phyloP scores from a whole-genome alignment of 2,797 vertebrate species.

The Limosa lapponica region DNA sequence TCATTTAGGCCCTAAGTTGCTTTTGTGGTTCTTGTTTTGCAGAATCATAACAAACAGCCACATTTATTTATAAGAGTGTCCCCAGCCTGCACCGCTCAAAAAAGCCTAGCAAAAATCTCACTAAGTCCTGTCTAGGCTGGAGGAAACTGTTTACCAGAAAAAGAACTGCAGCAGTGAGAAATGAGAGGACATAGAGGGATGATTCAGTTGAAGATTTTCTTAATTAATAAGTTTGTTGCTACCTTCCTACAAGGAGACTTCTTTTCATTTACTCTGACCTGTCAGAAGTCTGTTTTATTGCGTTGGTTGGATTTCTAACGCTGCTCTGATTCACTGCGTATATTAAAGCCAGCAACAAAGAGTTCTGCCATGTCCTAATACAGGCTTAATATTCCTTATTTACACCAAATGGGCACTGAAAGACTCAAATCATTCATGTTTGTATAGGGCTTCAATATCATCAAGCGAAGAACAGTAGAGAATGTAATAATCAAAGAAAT shows the following conservation, averaged over 20 bases:
- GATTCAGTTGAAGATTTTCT: neutral
- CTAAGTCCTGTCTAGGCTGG: neutral
- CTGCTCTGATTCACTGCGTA: neutral
- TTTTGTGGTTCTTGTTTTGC: neutral
- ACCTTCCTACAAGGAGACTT: neutral
- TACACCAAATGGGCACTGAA: neutral
- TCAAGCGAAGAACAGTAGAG: neutral
- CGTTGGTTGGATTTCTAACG: neutral
- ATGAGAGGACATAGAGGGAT: neutral
- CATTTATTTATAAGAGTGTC: neutral
- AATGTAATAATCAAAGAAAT: slow-evolving; percentile 1
- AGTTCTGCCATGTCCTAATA: neutral
- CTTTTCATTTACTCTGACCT: neutral
- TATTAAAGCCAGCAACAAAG: slow-evolving; percentile 5
- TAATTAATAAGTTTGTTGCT: neutral
- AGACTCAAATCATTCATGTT: neutral
- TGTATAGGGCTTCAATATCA: neutral
- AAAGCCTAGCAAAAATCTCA: neutral
- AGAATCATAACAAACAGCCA: neutral
- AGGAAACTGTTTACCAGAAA: neutral
- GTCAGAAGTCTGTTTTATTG: neutral
- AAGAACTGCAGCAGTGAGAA: neutral
- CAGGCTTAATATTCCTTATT: neutral
- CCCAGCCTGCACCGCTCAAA: neutral
- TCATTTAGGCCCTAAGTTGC: neutral